These are phyloP conservation scores for Ectemnius cavifrons DNA, from an alignment of 2,888 invertebrate genomes.

Conservation along the genomic window DNA sequence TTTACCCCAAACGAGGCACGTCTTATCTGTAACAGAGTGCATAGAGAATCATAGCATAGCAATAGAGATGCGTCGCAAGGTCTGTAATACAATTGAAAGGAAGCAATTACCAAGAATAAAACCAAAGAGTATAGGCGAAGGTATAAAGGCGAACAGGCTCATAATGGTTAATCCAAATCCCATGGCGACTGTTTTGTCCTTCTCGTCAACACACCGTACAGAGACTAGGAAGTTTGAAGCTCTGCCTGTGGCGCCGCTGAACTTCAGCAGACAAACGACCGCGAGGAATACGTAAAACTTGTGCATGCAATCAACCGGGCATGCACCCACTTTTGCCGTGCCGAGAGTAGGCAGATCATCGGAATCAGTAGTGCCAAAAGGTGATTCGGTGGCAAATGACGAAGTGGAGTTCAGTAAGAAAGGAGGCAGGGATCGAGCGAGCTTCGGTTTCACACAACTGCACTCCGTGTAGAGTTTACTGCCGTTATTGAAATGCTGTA, in stretches of 20 bases:
- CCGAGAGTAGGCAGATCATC: slow-evolving; percentile 65
- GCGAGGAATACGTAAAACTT: slow-evolving; percentile 80
- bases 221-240: slow-evolving; percentile 83
- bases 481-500: slow-evolving; percentile 67
- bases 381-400: slow-evolving; percentile 50
- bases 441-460: slow-evolving; percentile 76
- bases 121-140: slow-evolving; percentile 88
- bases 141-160: slow-evolving; percentile 86
- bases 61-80: too few species aligned
- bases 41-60: not conserved
- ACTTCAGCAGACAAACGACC: slow-evolving; percentile 81
- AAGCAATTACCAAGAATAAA: slow-evolving; percentile 82
- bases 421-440: slow-evolving; percentile 51
- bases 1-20: slow-evolving; percentile 87
- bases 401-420: slow-evolving; percentile 52
- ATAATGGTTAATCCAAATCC: slow-evolving; percentile 85
- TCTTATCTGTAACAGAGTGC: slow-evolving; percentile 78
- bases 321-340: slow-evolving; percentile 79
- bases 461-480: slow-evolving; percentile 78
- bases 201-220: slow-evolving; percentile 85
- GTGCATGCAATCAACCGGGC: slow-evolving; percentile 80
- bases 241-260: slow-evolving; percentile 82
- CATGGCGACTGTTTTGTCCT: slow-evolving; percentile 86
- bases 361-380: slow-evolving; percentile 51
- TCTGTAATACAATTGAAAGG: too few species aligned